Conservation (phyloP, 1,140 invertebrate species). For the Arctopsyche grandis region DNA sequence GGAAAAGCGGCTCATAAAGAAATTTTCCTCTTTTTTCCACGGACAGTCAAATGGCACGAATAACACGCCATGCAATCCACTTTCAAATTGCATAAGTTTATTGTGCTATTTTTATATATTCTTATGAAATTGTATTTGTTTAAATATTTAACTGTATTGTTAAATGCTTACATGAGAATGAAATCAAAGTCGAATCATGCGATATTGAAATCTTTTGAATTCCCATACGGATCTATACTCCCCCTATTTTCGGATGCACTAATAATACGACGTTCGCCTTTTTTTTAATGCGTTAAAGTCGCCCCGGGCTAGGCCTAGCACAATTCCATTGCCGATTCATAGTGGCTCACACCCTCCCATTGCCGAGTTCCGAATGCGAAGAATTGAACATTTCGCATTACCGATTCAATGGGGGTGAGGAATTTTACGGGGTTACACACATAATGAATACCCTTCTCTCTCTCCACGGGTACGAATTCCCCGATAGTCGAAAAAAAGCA, state of each 20-base stretch:
- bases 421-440: constrained; percentile 51
- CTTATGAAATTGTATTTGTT: no score
- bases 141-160: no score
- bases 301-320: not conserved
- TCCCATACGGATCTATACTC: no score
- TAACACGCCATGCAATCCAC: constrained; percentile 21
- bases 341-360: not conserved
- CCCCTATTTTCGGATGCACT: no score
- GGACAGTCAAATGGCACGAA: constrained; percentile 42
- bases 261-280: not conserved
- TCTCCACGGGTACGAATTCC: not conserved
- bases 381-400: constrained; percentile 44
- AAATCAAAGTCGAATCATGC: no score
- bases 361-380: constrained; percentile 13
- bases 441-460: constrained; percentile 48
- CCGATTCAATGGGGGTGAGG: constrained; percentile 44
- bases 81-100: no score
- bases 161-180: no score
- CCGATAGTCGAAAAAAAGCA: constrained; percentile 28
- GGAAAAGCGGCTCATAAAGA: constrained; percentile 43
- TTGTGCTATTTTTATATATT: no score
- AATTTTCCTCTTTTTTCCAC: constrained; percentile 31
- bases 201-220: no score
- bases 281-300: constrained; percentile 27
- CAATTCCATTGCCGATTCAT: not conserved